Evolutionary conservation across 2,888 invertebrate species (phyloP).

Genomic region (Platycheirus albimanus): DNA sequence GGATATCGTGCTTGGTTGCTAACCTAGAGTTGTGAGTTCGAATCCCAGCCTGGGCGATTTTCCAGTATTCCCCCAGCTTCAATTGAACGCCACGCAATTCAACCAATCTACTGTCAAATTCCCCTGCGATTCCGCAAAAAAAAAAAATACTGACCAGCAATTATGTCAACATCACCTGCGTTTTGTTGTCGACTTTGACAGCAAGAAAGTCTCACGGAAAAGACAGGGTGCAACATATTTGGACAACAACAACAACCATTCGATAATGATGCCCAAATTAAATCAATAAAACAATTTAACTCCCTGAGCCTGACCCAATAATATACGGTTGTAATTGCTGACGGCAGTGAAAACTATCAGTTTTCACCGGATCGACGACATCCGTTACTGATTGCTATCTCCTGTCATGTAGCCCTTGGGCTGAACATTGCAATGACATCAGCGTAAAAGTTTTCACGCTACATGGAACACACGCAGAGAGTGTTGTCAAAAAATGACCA

Average conservation of each 20-base stretch:
- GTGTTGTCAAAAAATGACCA: constrained; percentile 28
- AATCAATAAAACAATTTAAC: background rate
- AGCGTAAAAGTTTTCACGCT: constrained; percentile 51
- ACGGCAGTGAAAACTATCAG: constrained; percentile 37
- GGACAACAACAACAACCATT: background rate
- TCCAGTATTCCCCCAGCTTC: too few relatives aligned
- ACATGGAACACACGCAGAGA: constrained; percentile 43
- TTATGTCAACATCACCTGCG: too few relatives aligned
- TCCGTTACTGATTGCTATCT: constrained; percentile 39
- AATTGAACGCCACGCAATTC: too few relatives aligned
- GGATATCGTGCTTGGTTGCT: too few relatives aligned
- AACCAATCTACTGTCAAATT: too few relatives aligned
- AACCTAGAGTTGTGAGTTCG: too few relatives aligned
- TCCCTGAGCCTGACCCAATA: constrained; percentile 10
- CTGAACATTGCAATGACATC: constrained; percentile 57
- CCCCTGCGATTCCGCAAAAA: too few relatives aligned
- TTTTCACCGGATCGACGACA: constrained; percentile 3
- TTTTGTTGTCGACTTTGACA: too few relatives aligned
- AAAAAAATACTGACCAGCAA: too few relatives aligned
- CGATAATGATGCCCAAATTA: constrained; percentile 10
- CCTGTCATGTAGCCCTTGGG: constrained; percentile 42
- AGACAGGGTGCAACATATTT: background rate
- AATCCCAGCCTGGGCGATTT: too few relatives aligned
- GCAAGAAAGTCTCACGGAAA: too few relatives aligned
- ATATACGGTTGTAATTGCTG: constrained; percentile 13